Evolutionary conservation across 2,888 invertebrate species (phyloP), one percentile per base, ranked within the genome.

Genomic region (Carpatolechia fugitivella): DNA sequence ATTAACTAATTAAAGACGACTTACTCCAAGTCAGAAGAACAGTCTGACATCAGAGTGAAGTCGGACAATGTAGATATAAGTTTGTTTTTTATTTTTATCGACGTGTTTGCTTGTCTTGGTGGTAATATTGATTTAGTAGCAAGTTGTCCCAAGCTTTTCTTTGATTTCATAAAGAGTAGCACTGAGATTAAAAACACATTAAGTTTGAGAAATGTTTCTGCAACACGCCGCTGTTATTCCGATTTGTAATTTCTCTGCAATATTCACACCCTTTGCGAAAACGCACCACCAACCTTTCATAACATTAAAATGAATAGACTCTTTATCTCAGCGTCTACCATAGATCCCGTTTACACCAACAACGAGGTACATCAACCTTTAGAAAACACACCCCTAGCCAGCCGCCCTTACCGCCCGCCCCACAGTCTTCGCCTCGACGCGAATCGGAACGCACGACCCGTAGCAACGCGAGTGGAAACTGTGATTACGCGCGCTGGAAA

Each of bases 341-440:
- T 24, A 24, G 44, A 29, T 20, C 18, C 44, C 20, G 44, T 44
- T 20, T 44, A 44, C 44, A 38, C 16, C 38, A 38, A 38, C 38
- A 13, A 20, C 24, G 29, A 20, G 29, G 44, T 44, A 44, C 44
- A 29, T 44, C 44, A 44, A 44, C 44, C 44, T 44, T 44, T 44
- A 44, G 13, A 29, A 44, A 44, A 44, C 44, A 29, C 47, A 47
- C 47, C 47, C 47, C 46, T 16, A 33, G 20, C 48, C 33, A 33
- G 20, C 48, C 33, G 16, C 48, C 48, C 48, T 48, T 31, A 20
- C 49, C 49, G 49, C 49, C 49, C 49, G 20, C 35, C 35, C 49
- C 18, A 14, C 49, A 35, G 49, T 49, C 7, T 11, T 11, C 49
- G 49, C 49, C 7, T n/a, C 31, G 20, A 6, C 35, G 35, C 35